A percentile compares a stretch with the other conserved stretches of the same genome.
phyloP scores from a whole-genome alignment of 2,797 vertebrate species.

The Danio tinwini region DNA sequence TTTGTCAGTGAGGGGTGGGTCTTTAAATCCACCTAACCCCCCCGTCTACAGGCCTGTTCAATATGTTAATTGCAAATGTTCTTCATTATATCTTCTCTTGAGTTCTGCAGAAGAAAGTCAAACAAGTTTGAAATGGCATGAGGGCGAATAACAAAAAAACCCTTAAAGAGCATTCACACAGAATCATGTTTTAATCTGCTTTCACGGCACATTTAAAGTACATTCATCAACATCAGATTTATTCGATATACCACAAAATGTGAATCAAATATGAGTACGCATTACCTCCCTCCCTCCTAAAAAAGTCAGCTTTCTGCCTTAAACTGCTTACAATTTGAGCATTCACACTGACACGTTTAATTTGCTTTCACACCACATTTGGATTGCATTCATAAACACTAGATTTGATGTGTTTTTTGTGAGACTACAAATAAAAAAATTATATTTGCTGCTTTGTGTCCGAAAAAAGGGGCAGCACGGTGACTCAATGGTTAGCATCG shows the following conservation, averaged over 20 bases:
- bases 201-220: neutral
- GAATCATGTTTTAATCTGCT: neutral
- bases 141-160: neutral
- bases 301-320: too few relatives aligned
- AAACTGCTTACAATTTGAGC: neutral
- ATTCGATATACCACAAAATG: too few relatives aligned
- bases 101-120: neutral
- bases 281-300: too few relatives aligned
- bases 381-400: neutral
- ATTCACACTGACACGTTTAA: neutral
- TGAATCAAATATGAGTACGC: too few relatives aligned
- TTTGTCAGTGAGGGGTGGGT: too few relatives aligned
- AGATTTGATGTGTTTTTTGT: neutral
- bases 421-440: neutral
- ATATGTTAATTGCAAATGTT: neutral
- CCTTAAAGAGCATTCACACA: neutral
- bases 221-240: neutral
- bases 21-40: too few relatives aligned
- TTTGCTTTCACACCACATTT: neutral
- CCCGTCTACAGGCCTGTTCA: too few relatives aligned
- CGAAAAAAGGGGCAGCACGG: neutral
- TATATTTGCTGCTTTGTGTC: neutral
- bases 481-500: too few relatives aligned
- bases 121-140: neutral
- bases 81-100: neutral